phyloP scores from a whole-genome alignment of 2,888 invertebrate genomes.

The Drosophila macrospina region DNA sequence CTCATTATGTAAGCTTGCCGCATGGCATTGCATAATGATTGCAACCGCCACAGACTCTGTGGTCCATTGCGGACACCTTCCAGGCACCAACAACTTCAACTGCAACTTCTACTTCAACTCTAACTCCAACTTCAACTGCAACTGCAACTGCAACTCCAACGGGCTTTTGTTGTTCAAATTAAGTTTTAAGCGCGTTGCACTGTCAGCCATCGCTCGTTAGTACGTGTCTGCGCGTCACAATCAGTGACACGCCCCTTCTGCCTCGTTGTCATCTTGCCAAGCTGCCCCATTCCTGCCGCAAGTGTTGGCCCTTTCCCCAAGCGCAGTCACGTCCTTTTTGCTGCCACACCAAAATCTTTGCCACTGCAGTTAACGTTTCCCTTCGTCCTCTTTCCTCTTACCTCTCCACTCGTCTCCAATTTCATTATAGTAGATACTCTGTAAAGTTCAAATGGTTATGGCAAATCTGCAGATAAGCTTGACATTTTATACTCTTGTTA shows the following conservation, averaged over 20 bases:
- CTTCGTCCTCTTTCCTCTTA: conserved; percentile 22
- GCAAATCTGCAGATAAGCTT: neutral
- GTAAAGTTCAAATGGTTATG: conserved; percentile 11
- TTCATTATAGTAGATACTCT: conserved; percentile 25
- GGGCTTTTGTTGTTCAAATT: conserved; percentile 58
- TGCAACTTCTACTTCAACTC: too few species aligned
- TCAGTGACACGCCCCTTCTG: conserved; percentile 26
- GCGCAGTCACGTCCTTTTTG: conserved; percentile 60
- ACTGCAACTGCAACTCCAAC: conserved; percentile 9
- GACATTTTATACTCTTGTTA: neutral
- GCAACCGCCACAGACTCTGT: conserved; percentile 18
- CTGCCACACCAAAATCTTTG: conserved; percentile 50
- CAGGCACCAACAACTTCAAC: neutral
- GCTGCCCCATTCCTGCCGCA: neutral
- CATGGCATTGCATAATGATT: conserved; percentile 63
- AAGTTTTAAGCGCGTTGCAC: conserved; percentile 65
- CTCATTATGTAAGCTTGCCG: conserved; percentile 57
- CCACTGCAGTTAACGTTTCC: conserved; percentile 43
- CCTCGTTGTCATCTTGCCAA: conserved; percentile 7
- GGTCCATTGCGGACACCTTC: conserved; percentile 1
- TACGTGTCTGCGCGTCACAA: conserved; percentile 58
- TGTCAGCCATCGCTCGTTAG: conserved; percentile 66
- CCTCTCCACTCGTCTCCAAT: conserved; percentile 9
- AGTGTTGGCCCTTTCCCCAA: conserved; percentile 9
- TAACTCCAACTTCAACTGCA: conserved; percentile 3